Evolutionary conservation across 2,797 vertebrate genomes (phyloP).

Genomic region (Centropyge bicolor): DNA sequence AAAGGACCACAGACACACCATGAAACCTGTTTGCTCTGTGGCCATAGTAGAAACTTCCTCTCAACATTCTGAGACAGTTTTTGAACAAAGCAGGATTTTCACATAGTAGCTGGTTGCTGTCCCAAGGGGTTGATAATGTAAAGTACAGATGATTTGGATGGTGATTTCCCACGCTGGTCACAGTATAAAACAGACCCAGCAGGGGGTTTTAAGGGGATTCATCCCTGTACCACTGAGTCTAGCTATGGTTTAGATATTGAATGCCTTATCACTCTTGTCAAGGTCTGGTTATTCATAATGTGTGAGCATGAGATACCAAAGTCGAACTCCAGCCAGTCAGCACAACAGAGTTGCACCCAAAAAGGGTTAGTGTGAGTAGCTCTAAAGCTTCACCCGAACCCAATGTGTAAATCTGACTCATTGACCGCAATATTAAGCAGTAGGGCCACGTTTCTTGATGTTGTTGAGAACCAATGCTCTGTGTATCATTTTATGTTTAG

Average conservation of each 20-base stretch:
- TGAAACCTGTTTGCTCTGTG: conserved; percentile 5
- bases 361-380: not conserved
- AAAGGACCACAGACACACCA: not conserved
- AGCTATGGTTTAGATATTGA: conserved; percentile 44
- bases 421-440: conserved; percentile 7
- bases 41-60: not conserved
- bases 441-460: not conserved
- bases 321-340: conserved; percentile 4
- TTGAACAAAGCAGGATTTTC: not conserved
- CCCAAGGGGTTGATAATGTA: conserved; percentile 5
- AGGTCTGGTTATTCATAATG: conserved; percentile 37
- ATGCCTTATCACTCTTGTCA: conserved; percentile 38
- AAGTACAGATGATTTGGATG: conserved; percentile 4
- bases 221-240: not conserved
- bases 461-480: not conserved
- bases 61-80: conserved; percentile 11
- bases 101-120: conserved; percentile 1
- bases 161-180: conserved; percentile 14
- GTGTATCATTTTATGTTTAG: not conserved
- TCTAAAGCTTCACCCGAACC: conserved; percentile 18
- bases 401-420: conserved; percentile 18
- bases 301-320: conserved; percentile 40
- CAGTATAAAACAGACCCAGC: not conserved
- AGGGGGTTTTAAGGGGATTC: conserved; percentile 36
- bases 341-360: conserved; percentile 4